Conservation (phyloP, 2,797 vertebrate species). For the Mormyrops boulengeri region DNA sequence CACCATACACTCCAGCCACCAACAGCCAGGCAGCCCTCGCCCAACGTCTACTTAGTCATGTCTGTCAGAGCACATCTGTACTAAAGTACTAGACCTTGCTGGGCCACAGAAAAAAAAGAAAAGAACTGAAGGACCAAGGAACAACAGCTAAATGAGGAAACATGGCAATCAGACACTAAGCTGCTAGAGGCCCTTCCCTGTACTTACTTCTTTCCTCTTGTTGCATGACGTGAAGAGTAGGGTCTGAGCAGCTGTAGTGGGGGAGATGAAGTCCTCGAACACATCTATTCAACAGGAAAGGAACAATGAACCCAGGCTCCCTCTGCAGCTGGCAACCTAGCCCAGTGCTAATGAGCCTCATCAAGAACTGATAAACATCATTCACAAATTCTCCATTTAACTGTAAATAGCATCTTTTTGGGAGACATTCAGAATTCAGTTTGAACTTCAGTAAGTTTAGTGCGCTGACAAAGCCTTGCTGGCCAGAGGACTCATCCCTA, state of each 20-base stretch:
- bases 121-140: not conserved
- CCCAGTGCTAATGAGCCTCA: not conserved
- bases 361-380: not conserved
- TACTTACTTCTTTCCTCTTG: slow-evolving; percentile 94
- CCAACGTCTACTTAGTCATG: not conserved
- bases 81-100: not conserved
- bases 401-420: not conserved
- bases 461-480: not conserved
- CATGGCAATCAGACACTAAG: not conserved
- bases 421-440: not conserved
- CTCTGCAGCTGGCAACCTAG: not conserved
- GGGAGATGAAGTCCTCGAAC: slow-evolving; percentile 99
- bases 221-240: slow-evolving; percentile 95
- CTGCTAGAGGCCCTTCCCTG: slow-evolving; percentile 15
- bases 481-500: slow-evolving; percentile 46
- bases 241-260: slow-evolving; percentile 94
- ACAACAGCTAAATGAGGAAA: not conserved
- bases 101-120: not conserved
- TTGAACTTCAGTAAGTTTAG: not conserved
- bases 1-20: slow-evolving; percentile 73
- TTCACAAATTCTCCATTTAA: not conserved
- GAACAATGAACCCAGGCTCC: not conserved
- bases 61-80: not conserved
- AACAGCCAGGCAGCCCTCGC: slow-evolving; percentile 19
- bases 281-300: slow-evolving; percentile 70